A percentile compares a stretch with the other conserved stretches of the same genome.
phyloP scores from a whole-genome alignment of 2,888 invertebrate genomes.

The Oscheius sp. region DNA sequence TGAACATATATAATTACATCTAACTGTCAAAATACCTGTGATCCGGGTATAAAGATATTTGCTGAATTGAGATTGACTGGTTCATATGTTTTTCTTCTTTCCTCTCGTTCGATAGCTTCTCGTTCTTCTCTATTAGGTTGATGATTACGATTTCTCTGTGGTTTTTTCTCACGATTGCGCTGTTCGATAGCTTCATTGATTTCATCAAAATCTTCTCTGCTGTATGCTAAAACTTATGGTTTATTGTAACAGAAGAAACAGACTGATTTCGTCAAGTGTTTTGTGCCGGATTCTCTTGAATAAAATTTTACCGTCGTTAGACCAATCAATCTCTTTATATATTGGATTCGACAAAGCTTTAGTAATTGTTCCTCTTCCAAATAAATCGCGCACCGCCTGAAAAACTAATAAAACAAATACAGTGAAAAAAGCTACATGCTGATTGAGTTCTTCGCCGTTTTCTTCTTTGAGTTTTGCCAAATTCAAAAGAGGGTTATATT shows the following conservation, averaged over 20 bases:
- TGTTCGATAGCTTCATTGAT: not conserved
- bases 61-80: not conserved
- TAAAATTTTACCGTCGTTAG: not conserved
- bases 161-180: not conserved
- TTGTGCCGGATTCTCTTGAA: not conserved
- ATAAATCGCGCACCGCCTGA: not conserved
- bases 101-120: not conserved
- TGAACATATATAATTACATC: too few species aligned
- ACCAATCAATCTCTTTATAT: not conserved
- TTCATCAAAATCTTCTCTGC: not conserved
- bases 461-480: not conserved
- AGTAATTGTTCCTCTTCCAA: not conserved
- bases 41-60: not conserved
- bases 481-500: not conserved
- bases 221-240: not conserved
- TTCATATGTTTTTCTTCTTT: not conserved
- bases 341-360: not conserved
- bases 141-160: not conserved
- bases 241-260: not conserved
- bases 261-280: not conserved
- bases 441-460: not conserved
- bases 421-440: not conserved
- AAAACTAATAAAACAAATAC: not conserved
- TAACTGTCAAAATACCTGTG: not conserved
- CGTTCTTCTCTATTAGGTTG: constrained; percentile 6